A percentile compares a stretch with the other conserved stretches of the same genome.
phyloP scores from a whole-genome alignment of 2,888 invertebrate species.

The Agrochola lychnidis region DNA sequence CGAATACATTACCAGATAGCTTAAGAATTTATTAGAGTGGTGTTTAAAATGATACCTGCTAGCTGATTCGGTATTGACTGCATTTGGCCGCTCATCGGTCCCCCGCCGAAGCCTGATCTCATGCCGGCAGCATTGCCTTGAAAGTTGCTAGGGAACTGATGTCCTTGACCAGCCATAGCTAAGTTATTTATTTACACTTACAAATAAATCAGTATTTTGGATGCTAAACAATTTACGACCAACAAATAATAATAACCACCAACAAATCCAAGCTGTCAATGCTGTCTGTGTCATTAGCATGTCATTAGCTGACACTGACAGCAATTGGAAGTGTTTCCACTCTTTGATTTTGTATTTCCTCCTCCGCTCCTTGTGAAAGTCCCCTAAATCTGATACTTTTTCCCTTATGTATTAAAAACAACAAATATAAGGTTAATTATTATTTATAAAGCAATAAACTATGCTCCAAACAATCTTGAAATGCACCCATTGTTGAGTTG shows the following conservation, averaged over 20 bases:
- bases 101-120: constrained; percentile 92
- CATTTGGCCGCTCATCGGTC: constrained; percentile 91
- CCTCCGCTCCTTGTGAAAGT: background rate
- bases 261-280: constrained; percentile 11
- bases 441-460: background rate
- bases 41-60: constrained; percentile 76
- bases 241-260: constrained; percentile 3
- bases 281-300: too few species aligned
- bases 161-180: constrained; percentile 93
- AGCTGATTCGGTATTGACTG: constrained; percentile 91
- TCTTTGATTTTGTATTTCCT: background rate
- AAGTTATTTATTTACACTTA: background rate
- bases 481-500: background rate
- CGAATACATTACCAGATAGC: background rate
- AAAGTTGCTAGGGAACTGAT: constrained; percentile 93
- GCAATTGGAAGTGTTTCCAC: background rate
- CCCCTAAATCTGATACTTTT: background rate
- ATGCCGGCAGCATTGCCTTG: constrained; percentile 91
- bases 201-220: background rate
- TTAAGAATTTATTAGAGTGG: too few species aligned
- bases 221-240: background rate
- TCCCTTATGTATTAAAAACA: background rate
- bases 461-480: background rate
- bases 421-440: background rate
- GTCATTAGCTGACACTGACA: background rate